Base-by-base conservation (phyloP, 2,113 vertebrate species). In the Malurus alboscapulatus region DNA sequence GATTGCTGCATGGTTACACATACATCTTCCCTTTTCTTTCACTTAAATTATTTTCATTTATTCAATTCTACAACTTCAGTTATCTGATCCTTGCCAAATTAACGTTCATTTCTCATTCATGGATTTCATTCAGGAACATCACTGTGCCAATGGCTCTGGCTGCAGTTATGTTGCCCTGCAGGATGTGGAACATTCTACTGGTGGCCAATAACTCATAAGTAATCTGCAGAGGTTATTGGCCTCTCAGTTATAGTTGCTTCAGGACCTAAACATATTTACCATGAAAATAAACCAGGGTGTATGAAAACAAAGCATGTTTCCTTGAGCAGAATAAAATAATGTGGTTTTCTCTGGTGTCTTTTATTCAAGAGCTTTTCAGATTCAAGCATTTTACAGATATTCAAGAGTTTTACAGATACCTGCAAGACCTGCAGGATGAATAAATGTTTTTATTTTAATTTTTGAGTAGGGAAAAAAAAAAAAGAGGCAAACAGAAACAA, bases 381-480 rank as follows among this genome's bases (percentile, higher is more conserved):
- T 51, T 76, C 63, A 77, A 8, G 78, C 77, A 89, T 58, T 89
- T 93, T 92, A 73, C 24, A 93, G 78, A 80, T 54, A 89, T 86
- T 68, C 32, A 86, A 22, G 91, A 87, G 81, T 55, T 89, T 93
- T 85, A 73, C 25, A 96, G 78, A 85, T 44, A 89, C 44, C 78
- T 89, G 62, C 79, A 88, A 30, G 59, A 91, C 24, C 59, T 66
- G 34, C n/a, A 79, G 42, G 34, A 75, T 82, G 75, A 89, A 92
- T 95, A 93, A 65, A 95, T 89, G 82, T 84, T 94, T 95, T 93
- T 90, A 92, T 94, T 95, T 95, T 92, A 58, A 83, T 96, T 89
- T 95, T 48, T 75, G 47, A 83, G 51, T 24, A 63, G 42, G 44
- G 36, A 10, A 38, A 36, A 38, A n/a, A 40, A 84, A 94, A 87